These are phyloP conservation scores for Zaprionus lineosus DNA, from an alignment of 2,888 invertebrate species.

Conservation along the genomic window DNA sequence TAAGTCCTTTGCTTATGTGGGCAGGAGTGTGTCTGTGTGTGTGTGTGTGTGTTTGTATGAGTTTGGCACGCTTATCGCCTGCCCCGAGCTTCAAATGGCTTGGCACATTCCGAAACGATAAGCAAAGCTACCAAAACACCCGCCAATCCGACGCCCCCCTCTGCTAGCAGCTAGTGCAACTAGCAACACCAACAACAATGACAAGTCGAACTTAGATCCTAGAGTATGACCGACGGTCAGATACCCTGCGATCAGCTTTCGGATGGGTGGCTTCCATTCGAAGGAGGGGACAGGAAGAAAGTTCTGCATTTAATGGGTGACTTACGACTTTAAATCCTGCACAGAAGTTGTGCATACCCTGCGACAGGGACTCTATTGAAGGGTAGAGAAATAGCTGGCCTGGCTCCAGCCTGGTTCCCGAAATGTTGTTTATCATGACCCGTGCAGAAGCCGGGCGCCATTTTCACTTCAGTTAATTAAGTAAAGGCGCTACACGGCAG, in stretches of 20 bases:
- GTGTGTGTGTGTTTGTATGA: constrained; percentile 21
- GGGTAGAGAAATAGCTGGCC: constrained; percentile 20
- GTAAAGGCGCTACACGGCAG: constrained; percentile 59
- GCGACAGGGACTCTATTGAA: not conserved
- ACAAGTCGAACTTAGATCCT: too few species aligned
- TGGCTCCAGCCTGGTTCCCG: constrained; percentile 14
- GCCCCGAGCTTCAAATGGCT: constrained; percentile 75
- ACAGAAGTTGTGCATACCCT: too few species aligned
- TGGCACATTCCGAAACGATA: constrained; percentile 76
- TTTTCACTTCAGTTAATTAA: constrained; percentile 77
- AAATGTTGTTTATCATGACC: constrained; percentile 68
- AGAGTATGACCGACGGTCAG: not conserved
- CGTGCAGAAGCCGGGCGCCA: constrained; percentile 60
- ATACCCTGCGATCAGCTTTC: too few species aligned
- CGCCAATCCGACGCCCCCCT: not conserved
- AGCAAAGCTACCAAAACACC: constrained; percentile 46
- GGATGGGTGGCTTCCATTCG: too few species aligned
- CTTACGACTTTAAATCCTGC: too few species aligned
- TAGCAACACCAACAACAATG: constrained; percentile 36
- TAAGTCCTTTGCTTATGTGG: constrained; percentile 11
- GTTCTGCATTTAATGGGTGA: too few species aligned
- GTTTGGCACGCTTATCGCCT: constrained; percentile 47
- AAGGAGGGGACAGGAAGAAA: too few species aligned
- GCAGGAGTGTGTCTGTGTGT: constrained; percentile 23
- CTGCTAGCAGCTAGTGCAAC: constrained; percentile 27